Evolutionary conservation across 1,140 invertebrate species (phyloP).

Genomic region (Mya arenaria): DNA sequence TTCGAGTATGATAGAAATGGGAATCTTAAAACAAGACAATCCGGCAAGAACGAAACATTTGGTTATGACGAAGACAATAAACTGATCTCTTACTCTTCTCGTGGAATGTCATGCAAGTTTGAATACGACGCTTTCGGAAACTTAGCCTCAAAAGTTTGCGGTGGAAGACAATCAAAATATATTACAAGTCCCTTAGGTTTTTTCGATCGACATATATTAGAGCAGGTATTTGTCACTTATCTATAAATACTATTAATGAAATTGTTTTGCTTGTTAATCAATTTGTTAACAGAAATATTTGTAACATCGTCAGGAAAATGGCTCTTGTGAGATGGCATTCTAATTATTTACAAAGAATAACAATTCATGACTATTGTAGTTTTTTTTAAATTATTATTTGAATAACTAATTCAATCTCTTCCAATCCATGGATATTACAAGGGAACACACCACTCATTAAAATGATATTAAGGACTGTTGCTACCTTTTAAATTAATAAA

Average conservation of each 20-base stretch:
- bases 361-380: too few species aligned
- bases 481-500: too few species aligned
- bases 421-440: too few species aligned
- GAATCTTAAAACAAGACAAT: neutral
- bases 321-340: too few species aligned
- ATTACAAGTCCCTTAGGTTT: neutral
- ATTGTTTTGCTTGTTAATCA: neutral
- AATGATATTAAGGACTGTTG: too few species aligned
- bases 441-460: too few species aligned
- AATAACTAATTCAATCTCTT: too few species aligned
- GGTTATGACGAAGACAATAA: slow-evolving; percentile 23
- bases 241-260: neutral
- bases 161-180: neutral
- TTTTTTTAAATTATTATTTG: too few species aligned
- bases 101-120: neutral
- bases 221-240: neutral
- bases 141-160: neutral
- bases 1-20: slow-evolving; percentile 29
- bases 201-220: neutral
- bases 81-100: neutral
- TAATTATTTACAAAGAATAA: too few species aligned
- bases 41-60: neutral
- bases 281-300: neutral
- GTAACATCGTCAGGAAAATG: neutral
- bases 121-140: slow-evolving; percentile 14